These are phyloP conservation scores for Oryctolagus cuniculus DNA, from an alignment of 2,113 vertebrate genomes.

Conservation along the genomic window DNA sequence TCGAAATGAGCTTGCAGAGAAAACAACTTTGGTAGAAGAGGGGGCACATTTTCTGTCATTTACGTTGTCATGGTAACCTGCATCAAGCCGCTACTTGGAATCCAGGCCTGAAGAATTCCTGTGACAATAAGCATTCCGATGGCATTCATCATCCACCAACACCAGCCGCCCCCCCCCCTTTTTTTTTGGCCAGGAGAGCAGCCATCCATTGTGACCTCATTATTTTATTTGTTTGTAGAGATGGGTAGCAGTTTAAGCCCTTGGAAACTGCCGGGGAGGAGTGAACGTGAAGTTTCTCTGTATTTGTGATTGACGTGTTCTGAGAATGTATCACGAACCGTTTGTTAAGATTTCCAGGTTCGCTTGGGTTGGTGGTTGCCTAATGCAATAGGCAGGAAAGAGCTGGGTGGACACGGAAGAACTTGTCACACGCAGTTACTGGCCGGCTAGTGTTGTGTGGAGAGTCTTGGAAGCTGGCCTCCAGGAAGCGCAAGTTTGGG, in stretches of 20 bases:
- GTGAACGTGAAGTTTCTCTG: conserved; percentile 14
- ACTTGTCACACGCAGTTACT: background rate
- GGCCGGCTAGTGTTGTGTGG: background rate
- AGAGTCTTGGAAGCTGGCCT: conserved; percentile 26
- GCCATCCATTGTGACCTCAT: conserved; percentile 61
- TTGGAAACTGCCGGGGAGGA: conserved; percentile 44
- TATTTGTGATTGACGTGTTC: conserved; percentile 45
- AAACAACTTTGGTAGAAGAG: conserved; percentile 66
- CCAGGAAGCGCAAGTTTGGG: background rate
- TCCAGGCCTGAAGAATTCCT: conserved; percentile 72
- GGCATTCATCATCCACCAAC: conserved; percentile 59
- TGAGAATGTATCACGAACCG: background rate
- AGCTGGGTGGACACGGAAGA: background rate
- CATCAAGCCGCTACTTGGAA: conserved; percentile 81
- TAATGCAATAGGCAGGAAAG: conserved; percentile 51
- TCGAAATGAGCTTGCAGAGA: background rate
- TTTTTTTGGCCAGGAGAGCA: conserved; percentile 15
- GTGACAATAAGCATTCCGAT: conserved; percentile 70
- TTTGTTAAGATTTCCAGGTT: conserved; percentile 6
- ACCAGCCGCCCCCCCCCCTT: background rate
- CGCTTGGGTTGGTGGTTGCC: background rate
- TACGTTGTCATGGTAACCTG: conserved; percentile 84
- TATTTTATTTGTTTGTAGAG: conserved; percentile 72
- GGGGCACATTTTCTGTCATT: conserved; percentile 84
- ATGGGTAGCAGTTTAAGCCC: background rate